Percentiles rank a stretch among this genome's conserved stretches.
Conservation (phyloP, 2,113 vertebrate species). For the Mastomys coucha region DNA sequence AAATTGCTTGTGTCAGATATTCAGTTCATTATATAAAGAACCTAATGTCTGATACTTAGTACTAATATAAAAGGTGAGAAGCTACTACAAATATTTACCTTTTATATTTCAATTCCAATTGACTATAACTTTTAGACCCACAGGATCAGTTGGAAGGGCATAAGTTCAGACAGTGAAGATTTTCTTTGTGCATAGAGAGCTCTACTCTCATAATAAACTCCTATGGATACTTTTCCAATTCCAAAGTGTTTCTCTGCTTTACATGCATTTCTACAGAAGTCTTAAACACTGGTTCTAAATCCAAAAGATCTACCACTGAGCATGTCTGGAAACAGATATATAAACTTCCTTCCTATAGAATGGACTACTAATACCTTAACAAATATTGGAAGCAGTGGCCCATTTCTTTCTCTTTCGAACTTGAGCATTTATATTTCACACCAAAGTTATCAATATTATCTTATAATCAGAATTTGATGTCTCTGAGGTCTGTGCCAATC, state of each 20-base stretch:
- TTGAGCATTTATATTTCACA: neutral
- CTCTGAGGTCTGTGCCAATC: neutral
- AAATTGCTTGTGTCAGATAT: neutral
- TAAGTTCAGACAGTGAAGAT: neutral
- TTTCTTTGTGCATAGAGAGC: neutral
- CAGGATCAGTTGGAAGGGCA: neutral
- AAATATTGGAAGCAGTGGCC: neutral
- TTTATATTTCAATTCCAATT: neutral
- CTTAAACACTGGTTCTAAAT: slow-evolving; percentile 2
- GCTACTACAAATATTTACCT: neutral
- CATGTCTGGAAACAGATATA: slow-evolving; percentile 20
- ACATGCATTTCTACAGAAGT: neutral
- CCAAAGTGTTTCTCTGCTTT: neutral
- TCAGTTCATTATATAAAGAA: neutral
- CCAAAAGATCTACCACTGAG: neutral
- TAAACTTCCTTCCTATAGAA: neutral
- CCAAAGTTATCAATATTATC: neutral
- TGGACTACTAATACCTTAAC: neutral
- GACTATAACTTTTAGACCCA: neutral
- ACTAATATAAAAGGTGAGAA: neutral
- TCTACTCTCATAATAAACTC: neutral
- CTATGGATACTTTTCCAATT: neutral
- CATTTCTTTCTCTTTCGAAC: neutral
- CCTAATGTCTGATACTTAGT: neutral
- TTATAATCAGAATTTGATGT: neutral